Percentiles rank a stretch among this genome's conserved stretches.
Conservation (phyloP, 2,113 vertebrate species). For the Hippocampus abdominalis region DNA sequence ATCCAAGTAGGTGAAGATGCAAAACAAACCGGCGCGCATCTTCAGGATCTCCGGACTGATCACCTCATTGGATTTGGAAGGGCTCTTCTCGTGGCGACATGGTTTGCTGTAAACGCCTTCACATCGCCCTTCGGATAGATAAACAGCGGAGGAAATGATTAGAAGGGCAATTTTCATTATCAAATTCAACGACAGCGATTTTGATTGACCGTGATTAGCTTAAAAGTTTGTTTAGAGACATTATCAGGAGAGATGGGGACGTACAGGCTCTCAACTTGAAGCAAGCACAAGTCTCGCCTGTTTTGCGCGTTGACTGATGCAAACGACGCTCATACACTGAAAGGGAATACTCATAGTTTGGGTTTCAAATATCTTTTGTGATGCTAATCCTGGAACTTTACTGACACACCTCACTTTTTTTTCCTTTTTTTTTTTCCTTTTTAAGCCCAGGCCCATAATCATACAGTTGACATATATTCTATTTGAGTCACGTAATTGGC, state of each 20-base stretch:
- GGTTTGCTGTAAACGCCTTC: slow-evolving; percentile 66
- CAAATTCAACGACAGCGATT: background rate
- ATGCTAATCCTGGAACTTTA: background rate
- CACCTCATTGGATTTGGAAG: slow-evolving; percentile 86
- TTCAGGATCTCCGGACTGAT: slow-evolving; percentile 97
- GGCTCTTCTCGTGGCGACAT: slow-evolving; percentile 81
- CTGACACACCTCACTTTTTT: background rate
- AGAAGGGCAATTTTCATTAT: background rate
- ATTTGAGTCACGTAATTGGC: background rate
- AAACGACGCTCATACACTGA: no score
- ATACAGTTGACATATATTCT: background rate
- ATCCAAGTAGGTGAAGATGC: slow-evolving; percentile 98
- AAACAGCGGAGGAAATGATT: background rate
- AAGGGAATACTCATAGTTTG: background rate
- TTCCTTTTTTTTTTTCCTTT: background rate
- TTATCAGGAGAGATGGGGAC: no score
- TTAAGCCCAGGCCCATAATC: background rate
- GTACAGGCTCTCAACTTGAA: no score
- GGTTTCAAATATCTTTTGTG: background rate
- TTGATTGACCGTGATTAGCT: no score
- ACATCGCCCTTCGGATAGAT: slow-evolving; percentile 57
- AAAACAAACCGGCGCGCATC: slow-evolving; percentile 94
- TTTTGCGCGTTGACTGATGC: background rate
- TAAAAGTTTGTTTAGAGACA: no score
- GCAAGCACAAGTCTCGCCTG: background rate